Conservation (phyloP, 2,888 invertebrate genomes). For the Diploptera punctata region DNA sequence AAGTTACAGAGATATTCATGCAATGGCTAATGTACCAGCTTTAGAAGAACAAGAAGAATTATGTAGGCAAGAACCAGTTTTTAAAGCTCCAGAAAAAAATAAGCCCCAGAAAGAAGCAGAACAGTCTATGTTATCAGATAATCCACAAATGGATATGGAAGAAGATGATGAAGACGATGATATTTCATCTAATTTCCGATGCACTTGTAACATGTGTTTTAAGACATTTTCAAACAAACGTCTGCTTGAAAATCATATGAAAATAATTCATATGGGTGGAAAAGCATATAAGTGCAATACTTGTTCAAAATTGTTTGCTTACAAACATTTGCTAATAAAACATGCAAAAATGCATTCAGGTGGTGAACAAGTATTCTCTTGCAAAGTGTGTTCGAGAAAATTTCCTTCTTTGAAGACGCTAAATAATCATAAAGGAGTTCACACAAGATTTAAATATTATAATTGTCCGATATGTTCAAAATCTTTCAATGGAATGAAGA, state of each 20-base stretch:
- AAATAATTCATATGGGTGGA: constrained; percentile 32
- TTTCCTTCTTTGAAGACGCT: constrained; percentile 29
- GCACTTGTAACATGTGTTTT: constrained; percentile 26
- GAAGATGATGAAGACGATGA: too few relatives aligned
- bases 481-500: constrained; percentile 32
- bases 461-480: constrained; percentile 30
- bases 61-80: neutral
- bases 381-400: constrained; percentile 31
- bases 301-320: constrained; percentile 33
- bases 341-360: constrained; percentile 24
- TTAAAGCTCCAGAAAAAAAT: neutral
- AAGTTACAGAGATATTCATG: constrained; percentile 16
- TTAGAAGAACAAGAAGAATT: constrained; percentile 15
- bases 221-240: constrained; percentile 28
- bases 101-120: neutral
- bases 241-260: constrained; percentile 25
- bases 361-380: constrained; percentile 5
- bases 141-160: neutral
- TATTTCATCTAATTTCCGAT: neutral
- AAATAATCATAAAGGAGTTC: constrained; percentile 37
- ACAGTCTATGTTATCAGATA: neutral
- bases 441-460: constrained; percentile 33
- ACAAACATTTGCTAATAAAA: constrained; percentile 12
- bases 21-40: neutral
- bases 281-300: constrained; percentile 31